Base-by-base conservation (phyloP, 2,113 vertebrate species). In the Danio rerio region DNA sequence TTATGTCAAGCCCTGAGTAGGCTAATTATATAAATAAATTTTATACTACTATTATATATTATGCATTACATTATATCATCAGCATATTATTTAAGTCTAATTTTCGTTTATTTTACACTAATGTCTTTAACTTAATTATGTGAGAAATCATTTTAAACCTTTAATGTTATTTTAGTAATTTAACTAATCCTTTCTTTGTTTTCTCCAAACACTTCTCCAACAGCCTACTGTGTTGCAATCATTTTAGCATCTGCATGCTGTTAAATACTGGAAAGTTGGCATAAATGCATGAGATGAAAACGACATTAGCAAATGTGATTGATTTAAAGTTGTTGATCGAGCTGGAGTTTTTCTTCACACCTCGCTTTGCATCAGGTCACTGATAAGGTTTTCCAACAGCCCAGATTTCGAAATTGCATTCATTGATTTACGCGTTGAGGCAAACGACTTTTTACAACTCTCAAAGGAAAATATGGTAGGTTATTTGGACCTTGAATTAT, bases 381-480 rank as follows among this genome's bases (percentile, higher is more conserved):
- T n/a, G 85, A 86, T 83, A 86, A 86, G 85, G 56, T 52, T 79
- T 52, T 40, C 40, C 85, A 75, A 84, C 76, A 42, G 31, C 61
- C 63, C 85, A 79, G 85, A 86, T 79, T 84, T 79, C 31, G 52
- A 86, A 84, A 84, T 84, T 86, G 85, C 79, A 56, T 86, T 79
- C 82, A 84, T 82, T 84, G 85, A 86, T 86, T 86, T 84, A 86
- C 73, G 68, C 74, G 74, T 15, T 40, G 62, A 69, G 78, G 47
- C 81, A 82, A 81, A 86, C 21, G 68, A 71, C 73, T 56, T 82
- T 78, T 84, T 70, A 79, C 56, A 47, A 52, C 81, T 69, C 82
- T 68, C 65, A 73, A 83, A 81, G 80, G 81, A 62, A 80, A 83
- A 74, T 82, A 68, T 55, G 66, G 84, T 75, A 70, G 76, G 56